phyloP scores from a whole-genome alignment of 2,113 vertebrate genomes.

The Seriola rivoliana region DNA sequence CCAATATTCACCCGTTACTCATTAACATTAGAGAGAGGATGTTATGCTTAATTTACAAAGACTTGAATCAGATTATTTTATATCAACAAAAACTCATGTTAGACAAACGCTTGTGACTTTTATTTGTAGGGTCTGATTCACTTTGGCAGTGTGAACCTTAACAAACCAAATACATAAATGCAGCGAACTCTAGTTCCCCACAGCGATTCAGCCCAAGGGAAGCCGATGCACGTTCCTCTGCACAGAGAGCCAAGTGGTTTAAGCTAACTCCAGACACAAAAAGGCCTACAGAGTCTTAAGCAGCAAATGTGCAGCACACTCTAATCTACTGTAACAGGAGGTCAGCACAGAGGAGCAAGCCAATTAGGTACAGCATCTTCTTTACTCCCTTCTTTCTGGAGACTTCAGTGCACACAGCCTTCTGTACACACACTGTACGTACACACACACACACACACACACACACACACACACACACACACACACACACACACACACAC shows the following conservation, averaged over 20 bases:
- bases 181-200: not conserved
- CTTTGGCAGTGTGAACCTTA: not conserved
- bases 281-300: conserved; percentile 25
- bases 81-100: not conserved
- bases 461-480: conserved; percentile 7
- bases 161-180: conserved; percentile 6
- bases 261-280: conserved; percentile 16
- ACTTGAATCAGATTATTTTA: not conserved
- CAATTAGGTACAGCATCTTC: conserved; percentile 54
- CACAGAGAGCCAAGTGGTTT: not conserved
- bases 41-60: not conserved
- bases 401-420: conserved; percentile 6
- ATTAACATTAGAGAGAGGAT: not conserved
- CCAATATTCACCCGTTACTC: not conserved
- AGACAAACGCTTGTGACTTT: not conserved
- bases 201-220: not conserved
- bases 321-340: conserved; percentile 59
- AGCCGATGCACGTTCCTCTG: not conserved
- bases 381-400: conserved; percentile 36
- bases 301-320: conserved; percentile 31
- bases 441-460: not conserved
- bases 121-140: not conserved
- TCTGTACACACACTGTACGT: not conserved
- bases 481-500: not conserved
- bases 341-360: conserved; percentile 49